phyloP scores from a whole-genome alignment of 1,140 invertebrate species.

The Gryon sp. region DNA sequence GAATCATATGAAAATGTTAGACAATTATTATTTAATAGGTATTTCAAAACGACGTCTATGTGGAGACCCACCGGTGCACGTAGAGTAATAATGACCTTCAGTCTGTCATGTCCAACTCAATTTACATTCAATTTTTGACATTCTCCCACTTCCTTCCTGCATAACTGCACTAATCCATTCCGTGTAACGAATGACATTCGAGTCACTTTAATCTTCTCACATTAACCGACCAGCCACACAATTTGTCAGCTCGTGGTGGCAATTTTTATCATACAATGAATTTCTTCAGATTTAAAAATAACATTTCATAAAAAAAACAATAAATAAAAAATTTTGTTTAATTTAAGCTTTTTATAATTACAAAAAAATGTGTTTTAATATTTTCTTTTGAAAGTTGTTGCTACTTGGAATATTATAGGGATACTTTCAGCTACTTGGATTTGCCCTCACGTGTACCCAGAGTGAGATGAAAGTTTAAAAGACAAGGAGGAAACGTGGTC shows the following conservation, averaged over 20 bases:
- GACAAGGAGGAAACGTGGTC: slow-evolving; percentile 8
- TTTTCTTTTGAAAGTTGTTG: slow-evolving; percentile 4
- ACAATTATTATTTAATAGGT: too few relatives aligned
- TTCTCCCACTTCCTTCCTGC: slow-evolving; percentile 20
- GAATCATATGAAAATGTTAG: too few relatives aligned
- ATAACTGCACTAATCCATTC: slow-evolving; percentile 3
- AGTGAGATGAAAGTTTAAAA: slow-evolving; percentile 4
- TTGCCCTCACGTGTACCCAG: slow-evolving; percentile 41
- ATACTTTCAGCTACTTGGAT: slow-evolving; percentile 43
- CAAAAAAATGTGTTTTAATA: slow-evolving; percentile 9
- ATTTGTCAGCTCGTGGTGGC: slow-evolving; percentile 5
- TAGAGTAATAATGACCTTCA: not conserved
- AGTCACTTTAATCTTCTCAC: slow-evolving; percentile 2
- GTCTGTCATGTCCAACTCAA: slow-evolving; percentile 9
- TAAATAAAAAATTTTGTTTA: slow-evolving; percentile 14
- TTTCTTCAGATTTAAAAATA: slow-evolving; percentile 1
- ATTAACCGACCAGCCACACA: slow-evolving; percentile 21
- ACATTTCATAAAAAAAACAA: too few relatives aligned
- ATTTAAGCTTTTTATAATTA: too few relatives aligned
- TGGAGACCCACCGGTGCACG: not conserved
- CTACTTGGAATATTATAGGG: slow-evolving; percentile 31
- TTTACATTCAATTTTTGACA: slow-evolving; percentile 43
- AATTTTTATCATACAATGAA: slow-evolving; percentile 2
- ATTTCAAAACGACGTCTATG: slow-evolving; percentile 6
- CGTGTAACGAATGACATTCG: slow-evolving; percentile 8